Conservation (phyloP, 2,888 invertebrate species). For the Cephus spinipes region DNA sequence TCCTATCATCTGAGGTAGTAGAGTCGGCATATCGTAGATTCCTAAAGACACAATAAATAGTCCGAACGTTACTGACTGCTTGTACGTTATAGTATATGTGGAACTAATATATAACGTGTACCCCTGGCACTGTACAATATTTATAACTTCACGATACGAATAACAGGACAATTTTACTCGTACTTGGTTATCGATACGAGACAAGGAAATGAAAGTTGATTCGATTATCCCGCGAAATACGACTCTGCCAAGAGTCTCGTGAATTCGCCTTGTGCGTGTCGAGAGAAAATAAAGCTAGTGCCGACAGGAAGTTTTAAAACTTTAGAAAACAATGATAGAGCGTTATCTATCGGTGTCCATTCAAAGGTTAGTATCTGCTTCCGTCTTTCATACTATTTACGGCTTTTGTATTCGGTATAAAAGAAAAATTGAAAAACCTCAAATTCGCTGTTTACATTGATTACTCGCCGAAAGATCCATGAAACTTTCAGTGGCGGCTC, state of each 20-base stretch:
- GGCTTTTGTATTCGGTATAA: not conserved
- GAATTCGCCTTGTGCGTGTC: not conserved
- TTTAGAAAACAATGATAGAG: not conserved
- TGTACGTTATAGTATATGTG: not conserved
- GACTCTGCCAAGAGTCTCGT: not conserved
- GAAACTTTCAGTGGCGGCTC: no score
- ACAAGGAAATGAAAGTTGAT: not conserved
- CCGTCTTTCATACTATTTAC: not conserved
- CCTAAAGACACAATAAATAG: constrained; percentile 24
- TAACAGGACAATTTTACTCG: not conserved
- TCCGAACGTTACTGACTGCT: not conserved
- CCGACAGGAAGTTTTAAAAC: not conserved
- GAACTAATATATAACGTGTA: not conserved
- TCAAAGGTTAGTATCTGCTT: not conserved
- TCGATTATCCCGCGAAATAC: not conserved
- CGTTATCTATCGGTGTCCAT: not conserved
- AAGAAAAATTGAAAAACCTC: not conserved
- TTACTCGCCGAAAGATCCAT: not conserved
- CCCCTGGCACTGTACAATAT: not conserved
- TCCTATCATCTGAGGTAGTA: constrained; percentile 59
- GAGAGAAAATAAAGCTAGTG: not conserved
- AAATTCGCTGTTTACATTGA: not conserved
- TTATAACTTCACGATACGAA: not conserved
- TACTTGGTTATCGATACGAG: not conserved
- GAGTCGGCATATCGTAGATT: constrained; percentile 60